A percentile compares a stretch with the other conserved stretches of the same genome.
phyloP scores from a whole-genome alignment of 2,797 vertebrate genomes.

The Amblyopsis hoosieri region DNA sequence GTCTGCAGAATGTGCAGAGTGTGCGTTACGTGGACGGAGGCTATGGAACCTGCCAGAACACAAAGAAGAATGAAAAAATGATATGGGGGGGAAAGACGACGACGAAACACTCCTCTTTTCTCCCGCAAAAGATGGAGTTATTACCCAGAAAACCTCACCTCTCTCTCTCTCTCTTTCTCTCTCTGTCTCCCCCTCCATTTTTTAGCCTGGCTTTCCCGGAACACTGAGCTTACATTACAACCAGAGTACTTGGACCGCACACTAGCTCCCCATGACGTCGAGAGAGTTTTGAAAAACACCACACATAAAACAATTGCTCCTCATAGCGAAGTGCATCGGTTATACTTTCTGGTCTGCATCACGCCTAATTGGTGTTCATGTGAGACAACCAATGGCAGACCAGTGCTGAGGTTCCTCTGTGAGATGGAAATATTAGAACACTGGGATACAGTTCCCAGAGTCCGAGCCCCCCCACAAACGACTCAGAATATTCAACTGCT shows the following conservation, averaged over 20 bases:
- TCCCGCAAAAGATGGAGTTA: slow-evolving; percentile 68
- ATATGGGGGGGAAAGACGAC: slow-evolving; percentile 18
- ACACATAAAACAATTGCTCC: slow-evolving; percentile 50
- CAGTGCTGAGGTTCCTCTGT: slow-evolving; percentile 38
- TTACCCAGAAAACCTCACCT: slow-evolving; percentile 72
- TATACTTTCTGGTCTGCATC: slow-evolving; percentile 67
- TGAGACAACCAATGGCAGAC: slow-evolving; percentile 48
- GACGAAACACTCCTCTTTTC: slow-evolving; percentile 44
- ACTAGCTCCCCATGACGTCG: slow-evolving; percentile 60
- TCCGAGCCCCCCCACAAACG: slow-evolving; percentile 9
- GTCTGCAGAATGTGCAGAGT: slow-evolving; percentile 84
- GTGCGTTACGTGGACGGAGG: slow-evolving; percentile 76
- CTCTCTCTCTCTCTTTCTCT: slow-evolving; percentile 26
- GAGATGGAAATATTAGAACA: slow-evolving; percentile 53
- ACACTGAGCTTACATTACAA: slow-evolving; percentile 72
- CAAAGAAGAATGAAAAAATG: slow-evolving; percentile 21
- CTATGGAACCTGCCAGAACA: slow-evolving; percentile 73
- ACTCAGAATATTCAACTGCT: slow-evolving; percentile 28
- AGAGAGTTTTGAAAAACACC: slow-evolving; percentile 13
- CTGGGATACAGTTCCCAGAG: slow-evolving; percentile 32
- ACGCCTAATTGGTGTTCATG: slow-evolving; percentile 58
- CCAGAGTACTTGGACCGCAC: slow-evolving; percentile 75
- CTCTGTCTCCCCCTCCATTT: slow-evolving; percentile 6
- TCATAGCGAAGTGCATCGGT: slow-evolving; percentile 56
- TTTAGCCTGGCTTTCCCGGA: slow-evolving; percentile 70